Evolutionary conservation across 1,140 invertebrate genomes (phyloP), one percentile per base, ranked within the genome.

Genomic region (Sarcophaga bullata): DNA sequence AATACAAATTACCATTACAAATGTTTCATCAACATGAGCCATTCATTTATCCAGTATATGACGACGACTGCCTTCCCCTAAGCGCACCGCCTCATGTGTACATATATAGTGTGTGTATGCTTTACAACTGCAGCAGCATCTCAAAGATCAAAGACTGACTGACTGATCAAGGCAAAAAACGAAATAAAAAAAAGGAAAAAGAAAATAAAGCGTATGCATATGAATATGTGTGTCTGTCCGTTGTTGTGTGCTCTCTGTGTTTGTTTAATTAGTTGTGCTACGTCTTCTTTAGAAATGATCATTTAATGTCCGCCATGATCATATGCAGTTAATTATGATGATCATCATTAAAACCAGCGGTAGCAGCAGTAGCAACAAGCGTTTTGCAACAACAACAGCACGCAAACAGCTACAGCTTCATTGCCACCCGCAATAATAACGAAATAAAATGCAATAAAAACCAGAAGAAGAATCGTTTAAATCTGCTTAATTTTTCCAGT

Each of bases 1-100:
- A 19, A 78, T 52, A 78, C 75, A 78, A 78, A 78, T 78, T 78
- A 78, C 75, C 48, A 78, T 37, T 78, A 50, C 75, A 78, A 78
- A 78, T 78, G 75, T 50, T 19, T 49, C 75, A 50, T 49, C 75
- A 78, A 19, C 75, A 50, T 50, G n/a, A 68, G 62, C 48, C 73
- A 76, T 52, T 48, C 49, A 52, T 68, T 10, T 68, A 68, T n/a
- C n/a, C 62, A 68, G 19, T 68, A 19, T 68, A 68, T 19, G 9
- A 68, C 8, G 8, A 13, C 15, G 19, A 19, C 9, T 19, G 25
- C 25, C 25, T 68, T 19, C 62, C 62, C 8, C 19, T 68, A 52
- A 10, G 8, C 50, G 25, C 25, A 2, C 25, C 25, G 25, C 25
- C 25, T 37, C 25, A 37, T 37, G 25, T 37, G 25, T 37, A 37